A percentile compares a stretch with the other conserved stretches of the same genome.
phyloP scores from a whole-genome alignment of 2,888 invertebrate genomes.

The Zelleria hepariella region DNA sequence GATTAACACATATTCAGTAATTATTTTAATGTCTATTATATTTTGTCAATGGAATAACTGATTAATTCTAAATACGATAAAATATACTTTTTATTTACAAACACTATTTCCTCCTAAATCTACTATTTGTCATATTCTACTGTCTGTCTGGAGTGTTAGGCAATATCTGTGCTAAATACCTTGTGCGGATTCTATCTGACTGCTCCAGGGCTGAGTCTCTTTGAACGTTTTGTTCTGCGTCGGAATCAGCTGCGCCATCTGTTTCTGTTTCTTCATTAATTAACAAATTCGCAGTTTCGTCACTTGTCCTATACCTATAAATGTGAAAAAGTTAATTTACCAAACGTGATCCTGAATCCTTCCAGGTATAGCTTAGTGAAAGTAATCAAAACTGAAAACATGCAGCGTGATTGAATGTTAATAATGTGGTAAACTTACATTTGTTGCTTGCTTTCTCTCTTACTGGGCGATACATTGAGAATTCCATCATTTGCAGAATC shows the following conservation, averaged over 20 bases:
- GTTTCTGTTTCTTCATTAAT: slow-evolving; percentile 47
- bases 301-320: slow-evolving; percentile 14
- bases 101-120: background rate
- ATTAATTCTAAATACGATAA: slow-evolving; percentile 1
- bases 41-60: slow-evolving; percentile 1
- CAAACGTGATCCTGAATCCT: background rate
- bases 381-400: background rate
- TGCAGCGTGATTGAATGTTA: too few species aligned
- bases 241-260: slow-evolving; percentile 25
- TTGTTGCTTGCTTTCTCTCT: slow-evolving; percentile 58
- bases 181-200: slow-evolving; percentile 60
- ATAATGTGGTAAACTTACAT: slow-evolving; percentile 31
- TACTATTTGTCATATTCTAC: slow-evolving; percentile 18
- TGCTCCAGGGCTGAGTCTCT: slow-evolving; percentile 39
- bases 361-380: background rate
- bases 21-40: too few species aligned
- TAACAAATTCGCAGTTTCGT: slow-evolving; percentile 54
- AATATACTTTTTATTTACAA: slow-evolving; percentile 4
- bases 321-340: background rate
- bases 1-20: background rate
- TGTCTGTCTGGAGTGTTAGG: slow-evolving; percentile 50
- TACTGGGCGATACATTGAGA: slow-evolving; percentile 79
- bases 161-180: slow-evolving; percentile 63
- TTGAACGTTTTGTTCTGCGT: slow-evolving; percentile 19
- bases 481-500: slow-evolving; percentile 78